Evolutionary conservation across 1,140 invertebrate species (phyloP).

Genomic region (Drosophila subobscura): DNA sequence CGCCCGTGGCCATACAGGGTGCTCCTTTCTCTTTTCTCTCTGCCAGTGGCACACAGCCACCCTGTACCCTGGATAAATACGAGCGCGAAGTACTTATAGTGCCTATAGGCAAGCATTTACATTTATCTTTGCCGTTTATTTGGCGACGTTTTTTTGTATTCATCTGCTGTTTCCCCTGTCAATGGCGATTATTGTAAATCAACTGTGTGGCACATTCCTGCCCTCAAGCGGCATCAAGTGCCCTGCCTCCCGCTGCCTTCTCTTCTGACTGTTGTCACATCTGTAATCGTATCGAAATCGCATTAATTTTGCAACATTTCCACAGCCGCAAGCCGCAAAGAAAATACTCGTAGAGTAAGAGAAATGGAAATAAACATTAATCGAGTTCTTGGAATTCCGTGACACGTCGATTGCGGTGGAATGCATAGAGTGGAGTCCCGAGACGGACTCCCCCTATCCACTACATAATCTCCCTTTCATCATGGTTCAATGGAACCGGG

Average conservation of each 20-base stretch:
- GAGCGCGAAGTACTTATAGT: no score
- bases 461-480: conserved; percentile 3
- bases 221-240: conserved; percentile 19
- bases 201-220: conserved; percentile 7
- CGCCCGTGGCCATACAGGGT: conserved; percentile 25
- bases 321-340: conserved; percentile 39
- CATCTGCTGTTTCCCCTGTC: conserved; percentile 31
- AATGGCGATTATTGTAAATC: conserved; percentile 65
- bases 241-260: conserved; percentile 22
- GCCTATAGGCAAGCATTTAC: conserved; percentile 39
- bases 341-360: conserved; percentile 15
- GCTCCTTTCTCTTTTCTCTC: neutral
- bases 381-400: conserved; percentile 32
- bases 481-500: neutral
- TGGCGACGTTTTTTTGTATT: neutral
- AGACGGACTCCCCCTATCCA: neutral
- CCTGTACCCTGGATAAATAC: conserved; percentile 27
- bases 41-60: neutral
- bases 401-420: conserved; percentile 43
- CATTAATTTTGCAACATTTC: conserved; percentile 66
- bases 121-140: conserved; percentile 35
- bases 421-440: conserved; percentile 8
- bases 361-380: conserved; percentile 42
- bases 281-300: conserved; percentile 54
- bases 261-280: conserved; percentile 17